Conservation (phyloP, 2,797 vertebrate genomes). For the Limosa lapponica region DNA sequence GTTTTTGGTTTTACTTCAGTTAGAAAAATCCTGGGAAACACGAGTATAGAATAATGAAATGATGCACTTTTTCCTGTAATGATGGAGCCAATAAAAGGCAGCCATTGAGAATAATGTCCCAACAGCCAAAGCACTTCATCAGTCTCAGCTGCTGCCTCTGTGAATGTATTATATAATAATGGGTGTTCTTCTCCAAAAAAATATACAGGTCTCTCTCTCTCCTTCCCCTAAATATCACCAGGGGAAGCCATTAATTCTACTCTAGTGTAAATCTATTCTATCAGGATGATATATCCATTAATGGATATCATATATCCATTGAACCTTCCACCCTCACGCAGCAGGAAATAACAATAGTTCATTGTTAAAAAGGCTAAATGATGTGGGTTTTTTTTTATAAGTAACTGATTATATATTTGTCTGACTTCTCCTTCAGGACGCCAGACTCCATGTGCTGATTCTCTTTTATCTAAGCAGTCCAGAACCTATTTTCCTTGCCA, state of each 20-base stretch:
- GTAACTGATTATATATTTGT: neutral
- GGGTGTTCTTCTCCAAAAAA: neutral
- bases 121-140: slow-evolving; percentile 18
- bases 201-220: neutral
- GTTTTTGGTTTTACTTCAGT: neutral
- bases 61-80: neutral
- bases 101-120: slow-evolving; percentile 10
- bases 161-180: slow-evolving; percentile 1
- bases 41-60: neutral
- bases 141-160: slow-evolving; percentile 5
- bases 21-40: neutral
- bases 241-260: slow-evolving; percentile 20
- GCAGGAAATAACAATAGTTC: slow-evolving; percentile 5
- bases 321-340: neutral
- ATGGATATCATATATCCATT: neutral
- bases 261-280: neutral
- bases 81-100: neutral
- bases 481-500: neutral
- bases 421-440: neutral
- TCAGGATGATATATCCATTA: neutral
- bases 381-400: neutral
- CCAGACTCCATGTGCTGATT: neutral
- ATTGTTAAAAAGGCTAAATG: neutral
- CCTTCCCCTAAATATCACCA: neutral
- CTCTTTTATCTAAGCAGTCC: neutral